Evolutionary conservation across 2,113 vertebrate genomes (phyloP).

Genomic region (Ciconia stormi): DNA sequence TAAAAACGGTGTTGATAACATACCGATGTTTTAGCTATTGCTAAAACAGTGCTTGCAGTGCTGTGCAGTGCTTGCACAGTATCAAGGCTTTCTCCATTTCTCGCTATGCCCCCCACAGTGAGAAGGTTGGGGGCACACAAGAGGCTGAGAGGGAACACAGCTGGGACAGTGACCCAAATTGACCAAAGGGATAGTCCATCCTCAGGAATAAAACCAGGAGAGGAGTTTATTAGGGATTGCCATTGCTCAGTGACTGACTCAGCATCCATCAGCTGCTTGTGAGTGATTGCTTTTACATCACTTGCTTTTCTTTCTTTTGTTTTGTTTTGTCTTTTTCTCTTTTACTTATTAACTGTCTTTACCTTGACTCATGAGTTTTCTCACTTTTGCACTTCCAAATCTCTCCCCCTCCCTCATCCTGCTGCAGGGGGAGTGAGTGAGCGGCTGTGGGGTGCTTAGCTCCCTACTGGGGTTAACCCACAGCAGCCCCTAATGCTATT

Average conservation of each 20-base stretch:
- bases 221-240: background rate
- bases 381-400: background rate
- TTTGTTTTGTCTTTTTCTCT: background rate
- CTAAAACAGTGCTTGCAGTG: no score
- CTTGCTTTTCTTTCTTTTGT: background rate
- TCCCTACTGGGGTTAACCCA: background rate
- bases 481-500: background rate
- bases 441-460: background rate
- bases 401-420: background rate
- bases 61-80: background rate
- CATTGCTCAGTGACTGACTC: background rate
- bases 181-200: background rate
- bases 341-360: background rate
- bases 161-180: background rate
- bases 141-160: background rate
- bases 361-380: background rate
- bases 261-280: background rate
- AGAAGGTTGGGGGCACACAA: background rate
- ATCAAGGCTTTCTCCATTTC: background rate
- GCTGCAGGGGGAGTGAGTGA: accelerated
- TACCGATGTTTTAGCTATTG: background rate
- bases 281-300: background rate
- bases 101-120: background rate
- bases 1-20: background rate
- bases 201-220: background rate